These are phyloP conservation scores for Pyrrhura leucotis DNA, from an alignment of 2,797 vertebrate genomes.

Conservation along the genomic window DNA sequence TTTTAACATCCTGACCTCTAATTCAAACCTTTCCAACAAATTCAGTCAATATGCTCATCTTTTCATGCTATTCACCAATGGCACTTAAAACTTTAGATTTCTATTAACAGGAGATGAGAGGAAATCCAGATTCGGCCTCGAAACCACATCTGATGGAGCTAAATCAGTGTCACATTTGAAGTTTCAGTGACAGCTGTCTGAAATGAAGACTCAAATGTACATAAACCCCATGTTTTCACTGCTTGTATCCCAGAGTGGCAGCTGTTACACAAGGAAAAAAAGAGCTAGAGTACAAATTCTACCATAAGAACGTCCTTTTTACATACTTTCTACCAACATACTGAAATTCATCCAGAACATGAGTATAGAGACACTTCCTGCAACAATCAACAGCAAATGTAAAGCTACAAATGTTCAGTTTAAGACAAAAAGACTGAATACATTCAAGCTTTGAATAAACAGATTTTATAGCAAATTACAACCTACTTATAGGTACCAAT, in stretches of 20 bases:
- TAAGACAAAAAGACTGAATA: neutral
- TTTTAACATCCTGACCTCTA: neutral
- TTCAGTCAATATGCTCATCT: neutral
- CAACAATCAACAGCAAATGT: neutral
- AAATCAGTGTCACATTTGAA: neutral
- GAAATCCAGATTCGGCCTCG: neutral
- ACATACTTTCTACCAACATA: neutral
- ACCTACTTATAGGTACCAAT: neutral
- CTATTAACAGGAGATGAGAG: accelerated
- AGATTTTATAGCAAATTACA: neutral
- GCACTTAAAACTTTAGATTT: neutral
- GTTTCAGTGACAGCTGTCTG: neutral
- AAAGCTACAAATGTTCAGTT: neutral
- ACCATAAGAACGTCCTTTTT: neutral
- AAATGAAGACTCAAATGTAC: neutral
- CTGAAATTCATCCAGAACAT: neutral
- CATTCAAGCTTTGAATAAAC: neutral
- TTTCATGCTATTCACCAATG: neutral
- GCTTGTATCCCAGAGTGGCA: neutral
- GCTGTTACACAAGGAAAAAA: neutral
- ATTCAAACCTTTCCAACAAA: neutral
- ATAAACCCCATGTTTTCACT: neutral
- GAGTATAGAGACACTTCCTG: neutral
- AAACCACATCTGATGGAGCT: neutral
- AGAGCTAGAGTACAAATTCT: neutral